These are phyloP conservation scores for Otolemur crassicaudatus DNA, from an alignment of 2,797 vertebrate species.

Conservation along the genomic window DNA sequence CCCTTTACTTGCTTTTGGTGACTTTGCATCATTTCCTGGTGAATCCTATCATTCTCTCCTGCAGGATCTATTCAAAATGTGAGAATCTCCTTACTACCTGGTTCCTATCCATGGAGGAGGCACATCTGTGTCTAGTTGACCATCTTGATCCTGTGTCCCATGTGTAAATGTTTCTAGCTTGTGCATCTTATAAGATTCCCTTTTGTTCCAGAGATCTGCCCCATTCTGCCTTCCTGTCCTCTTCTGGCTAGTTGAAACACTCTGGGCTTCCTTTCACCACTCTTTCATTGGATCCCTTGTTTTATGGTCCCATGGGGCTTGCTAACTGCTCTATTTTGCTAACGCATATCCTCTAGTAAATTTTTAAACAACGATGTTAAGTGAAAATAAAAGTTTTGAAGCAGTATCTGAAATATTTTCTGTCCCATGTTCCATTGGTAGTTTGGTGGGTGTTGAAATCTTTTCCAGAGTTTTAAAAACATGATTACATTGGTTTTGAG, in stretches of 20 bases:
- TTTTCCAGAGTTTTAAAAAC: neutral
- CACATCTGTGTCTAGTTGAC: too few relatives aligned
- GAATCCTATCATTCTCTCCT: too few relatives aligned
- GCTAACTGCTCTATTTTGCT: neutral
- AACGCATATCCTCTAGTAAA: neutral
- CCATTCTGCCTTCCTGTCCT: neutral
- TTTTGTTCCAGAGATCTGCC: neutral
- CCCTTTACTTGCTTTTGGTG: too few relatives aligned
- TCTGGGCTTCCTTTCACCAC: neutral
- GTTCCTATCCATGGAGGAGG: too few relatives aligned
- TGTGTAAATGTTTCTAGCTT: neutral
- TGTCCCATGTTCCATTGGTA: neutral
- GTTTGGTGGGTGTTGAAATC: neutral
- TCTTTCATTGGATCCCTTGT: neutral
- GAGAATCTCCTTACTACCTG: too few relatives aligned
- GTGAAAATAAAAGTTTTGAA: neutral
- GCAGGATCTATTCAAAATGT: too few relatives aligned
- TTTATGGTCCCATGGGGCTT: neutral
- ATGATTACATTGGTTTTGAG: neutral
- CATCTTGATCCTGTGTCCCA: too few relatives aligned
- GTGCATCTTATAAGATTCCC: neutral
- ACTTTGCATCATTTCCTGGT: too few relatives aligned
- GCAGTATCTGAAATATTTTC: neutral
- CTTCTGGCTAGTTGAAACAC: neutral
- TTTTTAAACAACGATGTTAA: neutral